A percentile compares a stretch with the other conserved stretches of the same genome.
These are phyloP conservation scores for Enteromius radiatus DNA, from an alignment of 2,797 vertebrate species.

Conservation along the genomic window DNA sequence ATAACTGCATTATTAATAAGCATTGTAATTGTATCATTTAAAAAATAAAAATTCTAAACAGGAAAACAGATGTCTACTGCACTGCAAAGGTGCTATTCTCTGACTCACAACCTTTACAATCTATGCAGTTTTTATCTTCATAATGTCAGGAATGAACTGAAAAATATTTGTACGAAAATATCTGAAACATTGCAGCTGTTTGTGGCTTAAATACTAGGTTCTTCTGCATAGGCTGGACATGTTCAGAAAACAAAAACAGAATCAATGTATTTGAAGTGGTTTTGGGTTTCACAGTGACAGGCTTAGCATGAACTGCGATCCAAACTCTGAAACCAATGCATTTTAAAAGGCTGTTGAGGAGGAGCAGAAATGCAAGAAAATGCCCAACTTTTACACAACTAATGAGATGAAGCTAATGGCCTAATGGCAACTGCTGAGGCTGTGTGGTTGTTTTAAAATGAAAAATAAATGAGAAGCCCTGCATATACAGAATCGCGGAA, in stretches of 20 bases:
- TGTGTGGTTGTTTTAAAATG: constrained; percentile 62
- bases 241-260: constrained; percentile 11
- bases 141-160: background rate
- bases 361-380: constrained; percentile 55
- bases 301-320: constrained; percentile 42
- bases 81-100: background rate
- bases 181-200: background rate
- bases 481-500: constrained; percentile 57
- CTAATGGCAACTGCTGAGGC: constrained; percentile 60
- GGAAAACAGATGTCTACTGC: background rate
- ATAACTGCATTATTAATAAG: background rate
- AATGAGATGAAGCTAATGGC: constrained; percentile 66
- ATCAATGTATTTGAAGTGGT: constrained; percentile 32
- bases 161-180: background rate
- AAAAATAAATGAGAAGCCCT: constrained; percentile 65
- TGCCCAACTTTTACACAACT: constrained; percentile 58
- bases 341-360: constrained; percentile 57
- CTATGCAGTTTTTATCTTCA: background rate
- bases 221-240: constrained; percentile 15
- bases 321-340: constrained; percentile 46
- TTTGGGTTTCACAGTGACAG: constrained; percentile 37
- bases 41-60: background rate
- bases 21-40: background rate
- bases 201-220: constrained; percentile 20
- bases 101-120: background rate